Percentiles rank a stretch among this genome's conserved stretches.
Evolutionary conservation across 2,888 invertebrate genomes (phyloP).

Genomic region (Cosmia pyralina): DNA sequence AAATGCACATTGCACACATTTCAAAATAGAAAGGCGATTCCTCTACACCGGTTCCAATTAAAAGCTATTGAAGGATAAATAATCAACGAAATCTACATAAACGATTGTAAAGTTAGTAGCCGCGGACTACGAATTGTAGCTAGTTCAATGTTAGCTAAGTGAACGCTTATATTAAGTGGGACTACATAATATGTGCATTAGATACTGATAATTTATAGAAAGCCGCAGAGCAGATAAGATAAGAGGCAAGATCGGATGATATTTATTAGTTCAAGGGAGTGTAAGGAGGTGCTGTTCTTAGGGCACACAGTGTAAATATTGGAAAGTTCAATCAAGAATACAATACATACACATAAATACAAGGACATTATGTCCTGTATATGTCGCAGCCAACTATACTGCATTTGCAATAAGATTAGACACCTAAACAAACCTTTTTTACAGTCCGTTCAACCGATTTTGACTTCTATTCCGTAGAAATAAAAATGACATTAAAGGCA

Average conservation of each 20-base stretch:
- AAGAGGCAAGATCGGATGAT: conserved; percentile 15
- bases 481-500: no score
- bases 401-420: no score
- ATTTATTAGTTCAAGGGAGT: conserved; percentile 20
- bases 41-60: conserved; percentile 30
- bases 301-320: background rate
- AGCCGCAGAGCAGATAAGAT: conserved; percentile 56
- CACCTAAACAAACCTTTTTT: no score
- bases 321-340: background rate
- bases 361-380: no score
- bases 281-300: background rate
- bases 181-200: conserved; percentile 59
- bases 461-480: no score
- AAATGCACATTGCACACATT: background rate
- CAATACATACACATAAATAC: no score
- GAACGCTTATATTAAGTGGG: conserved; percentile 25
- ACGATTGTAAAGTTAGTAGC: conserved; percentile 22
- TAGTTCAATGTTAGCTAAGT: conserved; percentile 28
- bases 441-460: no score
- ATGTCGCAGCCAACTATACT: no score
- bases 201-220: conserved; percentile 56
- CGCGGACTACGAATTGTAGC: background rate
- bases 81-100: conserved; percentile 49
- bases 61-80: conserved; percentile 27
- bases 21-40: conserved; percentile 16